A percentile compares a stretch with the other conserved stretches of the same genome.
Conservation (phyloP, 1,140 invertebrate genomes). For the Drosophila simulans region DNA sequence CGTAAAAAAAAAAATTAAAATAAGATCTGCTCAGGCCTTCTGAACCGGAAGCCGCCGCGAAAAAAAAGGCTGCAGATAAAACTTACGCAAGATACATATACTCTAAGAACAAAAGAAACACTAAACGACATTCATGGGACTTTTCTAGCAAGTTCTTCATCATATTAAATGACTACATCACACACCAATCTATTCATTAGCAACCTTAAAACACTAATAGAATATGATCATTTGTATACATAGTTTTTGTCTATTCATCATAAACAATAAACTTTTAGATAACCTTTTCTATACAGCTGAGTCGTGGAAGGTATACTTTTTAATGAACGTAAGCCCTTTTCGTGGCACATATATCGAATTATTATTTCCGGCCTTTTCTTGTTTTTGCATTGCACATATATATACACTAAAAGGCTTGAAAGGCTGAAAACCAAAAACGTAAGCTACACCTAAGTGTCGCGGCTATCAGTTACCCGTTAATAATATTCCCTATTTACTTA, state of each 20-base stretch:
- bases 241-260: too few species aligned
- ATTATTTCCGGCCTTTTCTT: slow-evolving; percentile 78
- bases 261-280: too few species aligned
- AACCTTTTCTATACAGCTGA: too few species aligned
- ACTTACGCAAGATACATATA: slow-evolving; percentile 4
- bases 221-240: too few species aligned
- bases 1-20: slow-evolving; percentile 4
- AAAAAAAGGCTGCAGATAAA: slow-evolving; percentile 47
- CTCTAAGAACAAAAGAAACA: background rate
- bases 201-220: too few species aligned
- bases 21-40: slow-evolving; percentile 8
- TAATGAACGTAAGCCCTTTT: slow-evolving; percentile 32
- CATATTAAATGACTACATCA: background rate
- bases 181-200: background rate
- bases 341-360: slow-evolving; percentile 80
- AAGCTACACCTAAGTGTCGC: too few species aligned
- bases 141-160: background rate
- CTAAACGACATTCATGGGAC: slow-evolving; percentile 7
- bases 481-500: too few species aligned
- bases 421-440: background rate
- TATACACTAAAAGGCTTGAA: slow-evolving; percentile 10
- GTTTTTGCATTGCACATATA: slow-evolving; percentile 44
- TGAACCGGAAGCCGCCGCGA: slow-evolving; percentile 67
- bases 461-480: too few species aligned
- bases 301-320: too few species aligned